These are phyloP conservation scores for Nomada fucata DNA, from an alignment of 2,888 invertebrate species.

Conservation along the genomic window DNA sequence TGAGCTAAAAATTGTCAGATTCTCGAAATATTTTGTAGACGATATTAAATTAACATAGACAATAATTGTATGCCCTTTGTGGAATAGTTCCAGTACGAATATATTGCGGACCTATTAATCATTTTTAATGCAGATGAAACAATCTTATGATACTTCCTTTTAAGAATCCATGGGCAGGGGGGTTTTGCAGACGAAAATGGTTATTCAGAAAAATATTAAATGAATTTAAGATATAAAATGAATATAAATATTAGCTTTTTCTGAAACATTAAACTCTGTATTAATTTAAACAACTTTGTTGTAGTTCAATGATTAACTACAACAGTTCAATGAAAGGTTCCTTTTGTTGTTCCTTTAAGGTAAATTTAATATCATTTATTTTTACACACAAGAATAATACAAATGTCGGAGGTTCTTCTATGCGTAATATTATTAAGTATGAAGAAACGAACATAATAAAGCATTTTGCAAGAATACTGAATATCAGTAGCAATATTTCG, in stretches of 20 bases:
- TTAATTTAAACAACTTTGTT: conserved; percentile 23
- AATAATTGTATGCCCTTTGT: conserved; percentile 71
- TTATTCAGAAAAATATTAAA: conserved; percentile 31
- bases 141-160: conserved; percentile 64
- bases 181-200: conserved; percentile 56
- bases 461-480: conserved; percentile 4
- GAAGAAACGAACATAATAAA: conserved; percentile 12
- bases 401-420: conserved; percentile 71
- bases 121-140: conserved; percentile 53
- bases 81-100: conserved; percentile 49
- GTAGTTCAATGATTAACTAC: conserved; percentile 24
- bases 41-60: conserved; percentile 66
- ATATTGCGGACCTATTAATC: conserved; percentile 46
- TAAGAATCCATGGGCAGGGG: conserved; percentile 62
- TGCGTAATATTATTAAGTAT: conserved; percentile 51
- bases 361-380: conserved; percentile 75
- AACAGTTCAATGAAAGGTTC: conserved; percentile 66
- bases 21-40: conserved; percentile 35
- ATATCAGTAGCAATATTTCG: not conserved
- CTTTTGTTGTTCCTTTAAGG: conserved; percentile 75
- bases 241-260: conserved; percentile 27
- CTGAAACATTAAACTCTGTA: conserved; percentile 22
- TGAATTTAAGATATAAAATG: conserved; percentile 18
- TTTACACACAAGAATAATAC: conserved; percentile 71
- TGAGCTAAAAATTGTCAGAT: conserved; percentile 19